These are phyloP conservation scores for Leuctra nigra DNA, from an alignment of 2,888 invertebrate genomes.

Conservation along the genomic window DNA sequence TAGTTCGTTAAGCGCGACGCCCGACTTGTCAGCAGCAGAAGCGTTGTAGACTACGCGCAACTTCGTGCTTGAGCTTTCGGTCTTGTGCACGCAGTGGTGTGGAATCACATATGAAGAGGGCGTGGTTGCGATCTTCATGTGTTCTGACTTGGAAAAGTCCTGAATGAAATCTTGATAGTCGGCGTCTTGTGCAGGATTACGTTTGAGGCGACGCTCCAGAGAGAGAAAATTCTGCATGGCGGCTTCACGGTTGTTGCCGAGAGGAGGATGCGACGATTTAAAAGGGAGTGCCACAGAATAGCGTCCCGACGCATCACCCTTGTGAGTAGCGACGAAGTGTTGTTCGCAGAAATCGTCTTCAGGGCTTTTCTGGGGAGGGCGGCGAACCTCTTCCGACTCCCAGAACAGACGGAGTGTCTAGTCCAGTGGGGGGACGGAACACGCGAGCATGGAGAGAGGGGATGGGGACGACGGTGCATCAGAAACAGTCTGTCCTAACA, in stretches of 20 bases:
- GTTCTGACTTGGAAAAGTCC: background rate
- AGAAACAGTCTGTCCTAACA: too few species aligned
- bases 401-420: too few species aligned
- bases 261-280: too few species aligned
- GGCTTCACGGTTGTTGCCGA: background rate
- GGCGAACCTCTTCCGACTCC: too few species aligned
- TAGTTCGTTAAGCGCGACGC: background rate
- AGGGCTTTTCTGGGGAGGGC: too few species aligned
- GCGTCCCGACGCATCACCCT: too few species aligned
- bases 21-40: conserved; percentile 23
- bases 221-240: background rate
- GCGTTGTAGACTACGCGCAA: conserved; percentile 36
- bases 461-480: too few species aligned
- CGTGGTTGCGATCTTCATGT: background rate
- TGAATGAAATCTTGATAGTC: background rate
- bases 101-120: conserved; percentile 20
- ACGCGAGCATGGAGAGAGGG: too few species aligned
- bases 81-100: conserved; percentile 36
- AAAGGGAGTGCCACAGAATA: too few species aligned
- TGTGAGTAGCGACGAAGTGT: too few species aligned
- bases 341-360: too few species aligned
- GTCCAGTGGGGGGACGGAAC: too few species aligned
- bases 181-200: background rate
- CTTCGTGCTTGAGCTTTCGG: conserved; percentile 34
- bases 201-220: background rate